Evolutionary conservation across 2,113 vertebrate genomes (phyloP), one percentile per base, ranked within the genome.

Genomic region (Microcebus ravelobensis): DNA sequence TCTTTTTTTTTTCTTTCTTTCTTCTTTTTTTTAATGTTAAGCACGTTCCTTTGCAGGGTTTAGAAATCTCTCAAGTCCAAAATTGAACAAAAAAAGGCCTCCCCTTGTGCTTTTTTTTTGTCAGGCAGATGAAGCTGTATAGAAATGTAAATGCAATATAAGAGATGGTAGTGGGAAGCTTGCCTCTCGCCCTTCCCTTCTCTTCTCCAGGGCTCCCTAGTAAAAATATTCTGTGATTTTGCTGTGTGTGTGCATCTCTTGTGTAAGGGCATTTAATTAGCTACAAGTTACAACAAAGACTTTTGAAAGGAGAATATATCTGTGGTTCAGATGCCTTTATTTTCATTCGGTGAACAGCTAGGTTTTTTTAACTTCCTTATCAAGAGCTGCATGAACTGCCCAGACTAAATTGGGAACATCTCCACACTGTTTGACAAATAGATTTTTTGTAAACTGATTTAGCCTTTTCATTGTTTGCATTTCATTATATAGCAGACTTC

Each of bases 361-460:
- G 74, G 82, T 97, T 98, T 48, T 95, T 95, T 98, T 98, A 98
- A 98, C 98, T 98, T 98, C 95, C 98, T 98, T 98, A 98, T 98
- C 98, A 97, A 98, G 95, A 97, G 96, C 97, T 84, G 96, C 97
- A 96, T 97, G 98, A 97, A 36, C 98, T 87, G 97, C 97, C 95
- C 81, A 29, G 96, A 97, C 97, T 98, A 98, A 98, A 98, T 98
- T 98, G 98, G 98, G 98, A 98, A 96, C 97, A 98, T 98, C 98
- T 98, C 98, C 97, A 98, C 96, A 90, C 91, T 98, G 98, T 98
- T 98, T 98, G 98, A 98, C 98, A 99, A 99, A 98, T 98, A 98
- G 98, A 98, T 98, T 98, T 99, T 98, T 98, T 97, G 98, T 98
- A 98, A 98, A 98, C 98, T 98, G 98, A 98, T 98, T 98, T 98